Base-by-base conservation (phyloP, 1,140 invertebrate genomes). In the Papilio aristodemus region DNA sequence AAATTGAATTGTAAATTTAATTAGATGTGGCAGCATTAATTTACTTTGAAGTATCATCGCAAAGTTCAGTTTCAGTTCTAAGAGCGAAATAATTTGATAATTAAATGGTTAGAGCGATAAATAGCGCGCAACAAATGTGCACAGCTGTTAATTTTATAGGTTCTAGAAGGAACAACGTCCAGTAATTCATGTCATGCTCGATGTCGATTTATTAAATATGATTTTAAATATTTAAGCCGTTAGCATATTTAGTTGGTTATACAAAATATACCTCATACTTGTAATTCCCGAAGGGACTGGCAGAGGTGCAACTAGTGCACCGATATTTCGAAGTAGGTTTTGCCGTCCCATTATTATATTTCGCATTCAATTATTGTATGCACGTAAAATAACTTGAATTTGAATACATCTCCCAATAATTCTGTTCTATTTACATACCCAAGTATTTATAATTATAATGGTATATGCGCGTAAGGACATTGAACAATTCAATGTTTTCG, bases 41-140 rank as follows among this genome's bases (percentile, higher is more conserved):
- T 54, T 4, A 36, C 13, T n/a, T 27, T 32, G n/a, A 36, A 32
- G n/a, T 59, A 13, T 41, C 39, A 41, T 36, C 36, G 27, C 27
- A 59, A 59, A 59, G 57, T 59, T 59, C 27, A 59, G 27, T 32
- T 13, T 58, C 19, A n/a, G 25, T n/a, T 59, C 13, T n/a, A 59
- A 17, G 59, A 62, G 32, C 59, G 38, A 62, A 62, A 54, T n/a
- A 62, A 19, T 36, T 62, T 17, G 10, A n/a, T 19, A 38, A 62
- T 62, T 62, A 39, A 38, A 62, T 62, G 32, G 27, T 19, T 62
- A 39, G 14, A 17, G 32, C 59, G 59, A 62, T 38, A 62, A 62
- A 38, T 59, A 36, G 27, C 14, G 19, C 19, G 32, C 8, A 59
- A 36, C 59, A 62, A 36, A 62, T 62, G 59, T 19, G 32, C 32